Evolutionary conservation across 2,888 invertebrate species (phyloP), one percentile per base, ranked within the genome.

Genomic region (Tridacna gigas): DNA sequence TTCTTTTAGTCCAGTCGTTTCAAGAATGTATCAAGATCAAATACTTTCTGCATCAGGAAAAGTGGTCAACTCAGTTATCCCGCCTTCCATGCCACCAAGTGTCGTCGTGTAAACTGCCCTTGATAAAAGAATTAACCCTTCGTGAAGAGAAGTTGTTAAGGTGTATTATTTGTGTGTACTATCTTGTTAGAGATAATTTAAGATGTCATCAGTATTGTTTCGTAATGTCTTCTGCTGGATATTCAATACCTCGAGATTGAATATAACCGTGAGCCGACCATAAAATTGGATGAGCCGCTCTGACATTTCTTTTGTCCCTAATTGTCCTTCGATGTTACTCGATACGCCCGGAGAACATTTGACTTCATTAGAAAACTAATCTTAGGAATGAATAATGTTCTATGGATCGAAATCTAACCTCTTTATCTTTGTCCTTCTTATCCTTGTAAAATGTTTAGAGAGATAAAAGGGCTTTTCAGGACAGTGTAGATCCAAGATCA

Each of bases 121-220:
- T 28, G 18, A 26, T 18, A 28, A 37, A 37, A 37, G 37, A 65
- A 25, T 65, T 18, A 28, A 69, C 47, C 69, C 69, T 69, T 69
- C 15, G n/a, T 22, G 45, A 69, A 47, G 45, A 45, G 47, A 45
- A 45, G 9, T 69, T 51, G 28, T 56, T 51, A 26, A 74, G 48
- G 61, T 60, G 74, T 60, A 60, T 74, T 74, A 60, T 60, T 20
- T 63, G 45, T 47, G 51, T 61, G 75, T 75, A 22, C 66, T 82
- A 82, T 88, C 82, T 84, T 83, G 86, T 88, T 84, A 79, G 69
- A 82, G 86, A 88, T 88, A 83, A 86, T 88, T 88, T 80, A 84
- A 80, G 83, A 88, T 88, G 88, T 86, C 88, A 86, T 79, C 84
- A 51, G 56, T 74, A 82, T 88, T 88, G 88, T 88, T 84, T 82